These are phyloP conservation scores for Callosobruchus maculatus DNA, from an alignment of 2,888 invertebrate genomes.

Conservation along the genomic window DNA sequence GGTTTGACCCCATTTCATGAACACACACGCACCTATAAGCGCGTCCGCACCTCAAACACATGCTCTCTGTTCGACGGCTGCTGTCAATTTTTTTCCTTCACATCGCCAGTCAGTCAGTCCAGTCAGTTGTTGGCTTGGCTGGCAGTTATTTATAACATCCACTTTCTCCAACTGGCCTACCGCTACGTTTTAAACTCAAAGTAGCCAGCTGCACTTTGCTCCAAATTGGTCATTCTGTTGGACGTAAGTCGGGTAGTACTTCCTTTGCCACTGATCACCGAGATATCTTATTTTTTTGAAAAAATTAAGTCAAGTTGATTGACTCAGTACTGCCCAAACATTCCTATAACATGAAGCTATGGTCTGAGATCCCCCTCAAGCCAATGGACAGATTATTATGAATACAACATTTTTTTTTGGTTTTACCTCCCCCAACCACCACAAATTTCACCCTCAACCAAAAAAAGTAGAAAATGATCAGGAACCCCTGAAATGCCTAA, in stretches of 20 bases:
- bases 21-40: background rate
- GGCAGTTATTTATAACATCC: background rate
- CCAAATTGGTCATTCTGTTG: background rate
- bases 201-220: background rate
- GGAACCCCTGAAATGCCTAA: too few species aligned
- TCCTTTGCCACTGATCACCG: background rate
- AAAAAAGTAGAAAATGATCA: too few species aligned
- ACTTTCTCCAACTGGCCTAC: background rate
- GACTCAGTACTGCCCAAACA: too few species aligned
- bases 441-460: too few species aligned
- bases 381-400: too few species aligned
- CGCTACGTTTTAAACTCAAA: background rate
- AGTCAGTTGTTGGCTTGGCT: too few species aligned
- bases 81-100: background rate
- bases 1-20: background rate
- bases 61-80: background rate
- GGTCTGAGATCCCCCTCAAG: too few species aligned
- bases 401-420: too few species aligned
- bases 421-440: too few species aligned
- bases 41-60: background rate
- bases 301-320: background rate
- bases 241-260: background rate
- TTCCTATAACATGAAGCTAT: too few species aligned
- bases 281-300: background rate
- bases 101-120: background rate